Evolutionary conservation across 2,113 vertebrate species (phyloP).

Genomic region (Megaceryle maxima): DNA sequence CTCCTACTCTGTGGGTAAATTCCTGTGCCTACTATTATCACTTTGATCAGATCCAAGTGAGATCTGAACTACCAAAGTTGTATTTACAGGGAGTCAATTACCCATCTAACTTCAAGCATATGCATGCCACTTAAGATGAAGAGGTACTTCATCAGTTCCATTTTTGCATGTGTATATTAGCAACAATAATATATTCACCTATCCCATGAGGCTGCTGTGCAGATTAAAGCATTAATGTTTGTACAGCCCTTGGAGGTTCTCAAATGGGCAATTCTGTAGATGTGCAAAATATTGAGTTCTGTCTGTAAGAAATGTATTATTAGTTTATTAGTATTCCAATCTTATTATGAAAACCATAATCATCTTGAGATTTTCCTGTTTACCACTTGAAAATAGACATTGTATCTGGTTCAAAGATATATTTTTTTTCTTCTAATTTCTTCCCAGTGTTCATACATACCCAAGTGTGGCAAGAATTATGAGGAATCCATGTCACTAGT

Average conservation of each 20-base stretch:
- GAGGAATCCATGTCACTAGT: slow-evolving; percentile 80
- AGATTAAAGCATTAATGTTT: slow-evolving; percentile 54
- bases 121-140: slow-evolving; percentile 41
- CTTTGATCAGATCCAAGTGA: neutral
- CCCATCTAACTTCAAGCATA: neutral
- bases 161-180: slow-evolving; percentile 55
- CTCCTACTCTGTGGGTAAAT: neutral
- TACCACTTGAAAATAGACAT: neutral
- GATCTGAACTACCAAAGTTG: neutral
- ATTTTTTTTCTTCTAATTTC: neutral
- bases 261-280: slow-evolving; percentile 32
- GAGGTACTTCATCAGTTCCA: slow-evolving; percentile 52
- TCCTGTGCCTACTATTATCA: neutral
- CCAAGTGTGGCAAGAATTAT: slow-evolving; percentile 89
- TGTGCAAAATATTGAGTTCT: slow-evolving; percentile 51
- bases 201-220: neutral
- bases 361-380: neutral
- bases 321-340: slow-evolving; percentile 37
- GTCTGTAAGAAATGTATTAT: slow-evolving; percentile 42
- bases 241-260: slow-evolving; percentile 33
- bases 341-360: neutral
- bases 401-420: neutral
- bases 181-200: slow-evolving; percentile 61
- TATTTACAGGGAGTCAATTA: slow-evolving; percentile 53
- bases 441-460: slow-evolving; percentile 90